phyloP scores from a whole-genome alignment of 1,140 invertebrate species.

The Neodiprion lecontei region DNA sequence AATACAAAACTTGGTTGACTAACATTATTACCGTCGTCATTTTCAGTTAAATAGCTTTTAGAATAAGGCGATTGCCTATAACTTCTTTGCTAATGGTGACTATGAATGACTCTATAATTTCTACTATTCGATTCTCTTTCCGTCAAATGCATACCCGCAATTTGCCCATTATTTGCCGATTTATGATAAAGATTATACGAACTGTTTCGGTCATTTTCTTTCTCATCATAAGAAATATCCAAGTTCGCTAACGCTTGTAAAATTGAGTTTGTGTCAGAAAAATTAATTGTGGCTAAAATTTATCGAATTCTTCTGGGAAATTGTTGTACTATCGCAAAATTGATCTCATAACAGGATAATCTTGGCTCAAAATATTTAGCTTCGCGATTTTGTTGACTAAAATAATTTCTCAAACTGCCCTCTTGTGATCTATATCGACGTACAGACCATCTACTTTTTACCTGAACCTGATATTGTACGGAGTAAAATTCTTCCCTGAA shows the following conservation, averaged over 20 bases:
- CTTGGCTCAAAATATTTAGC: constrained; percentile 23
- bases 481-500: constrained; percentile 26
- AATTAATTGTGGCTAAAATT: constrained; percentile 19
- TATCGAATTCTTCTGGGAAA: constrained; percentile 20
- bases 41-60: no score
- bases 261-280: constrained; percentile 8
- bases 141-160: no score
- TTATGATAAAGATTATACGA: no score
- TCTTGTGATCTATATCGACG: constrained; percentile 8
- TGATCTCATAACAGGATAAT: constrained; percentile 17
- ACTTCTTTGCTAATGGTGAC: no score
- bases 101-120: no score
- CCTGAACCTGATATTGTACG: constrained; percentile 15
- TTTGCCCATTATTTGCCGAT: no score
- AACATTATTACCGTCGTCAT: no score
- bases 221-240: not conserved
- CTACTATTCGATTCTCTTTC: no score
- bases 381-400: constrained; percentile 18
- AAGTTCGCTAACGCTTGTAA: constrained; percentile 18
- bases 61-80: no score
- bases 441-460: constrained; percentile 21
- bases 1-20: no score
- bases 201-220: no score
- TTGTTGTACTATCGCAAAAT: constrained; percentile 27
- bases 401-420: constrained; percentile 17